These are phyloP conservation scores for Cyanoramphus novaezelandiae DNA, from an alignment of 2,113 vertebrate genomes.

Conservation along the genomic window DNA sequence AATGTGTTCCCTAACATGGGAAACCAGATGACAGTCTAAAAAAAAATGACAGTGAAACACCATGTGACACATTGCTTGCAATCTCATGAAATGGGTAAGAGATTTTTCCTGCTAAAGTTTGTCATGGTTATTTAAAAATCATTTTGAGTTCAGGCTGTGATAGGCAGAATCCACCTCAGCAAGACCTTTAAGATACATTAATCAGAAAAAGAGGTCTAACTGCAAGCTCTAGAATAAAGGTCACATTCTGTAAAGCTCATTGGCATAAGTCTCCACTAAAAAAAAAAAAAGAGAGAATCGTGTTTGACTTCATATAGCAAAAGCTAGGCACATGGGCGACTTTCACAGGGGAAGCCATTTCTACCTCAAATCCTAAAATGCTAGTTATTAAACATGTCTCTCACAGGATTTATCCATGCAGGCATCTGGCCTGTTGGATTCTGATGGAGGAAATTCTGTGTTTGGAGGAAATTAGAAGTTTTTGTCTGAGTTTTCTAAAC, in stretches of 20 bases:
- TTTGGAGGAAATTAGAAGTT: background rate
- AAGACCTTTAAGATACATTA: background rate
- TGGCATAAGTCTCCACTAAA: background rate
- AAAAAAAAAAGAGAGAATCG: background rate
- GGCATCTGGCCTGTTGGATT: background rate
- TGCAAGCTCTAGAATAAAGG: background rate
- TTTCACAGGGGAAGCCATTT: background rate
- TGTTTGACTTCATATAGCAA: background rate
- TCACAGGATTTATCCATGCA: background rate
- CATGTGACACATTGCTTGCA: accelerated
- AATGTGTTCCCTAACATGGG: background rate
- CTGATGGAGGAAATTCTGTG: background rate
- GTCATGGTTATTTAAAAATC: background rate
- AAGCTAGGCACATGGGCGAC: accelerated
- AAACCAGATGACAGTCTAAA: background rate
- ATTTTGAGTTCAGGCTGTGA: background rate
- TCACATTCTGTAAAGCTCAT: background rate
- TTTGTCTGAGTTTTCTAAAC: background rate
- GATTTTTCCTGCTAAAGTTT: background rate
- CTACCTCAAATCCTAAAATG: background rate
- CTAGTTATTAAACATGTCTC: background rate
- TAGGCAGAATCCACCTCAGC: background rate
- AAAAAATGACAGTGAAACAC: background rate
- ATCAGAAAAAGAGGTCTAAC: background rate
- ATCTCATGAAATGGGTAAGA: background rate